These are phyloP conservation scores for Sinelater perroti DNA, from an alignment of 2,888 invertebrate species.

Conservation along the genomic window DNA sequence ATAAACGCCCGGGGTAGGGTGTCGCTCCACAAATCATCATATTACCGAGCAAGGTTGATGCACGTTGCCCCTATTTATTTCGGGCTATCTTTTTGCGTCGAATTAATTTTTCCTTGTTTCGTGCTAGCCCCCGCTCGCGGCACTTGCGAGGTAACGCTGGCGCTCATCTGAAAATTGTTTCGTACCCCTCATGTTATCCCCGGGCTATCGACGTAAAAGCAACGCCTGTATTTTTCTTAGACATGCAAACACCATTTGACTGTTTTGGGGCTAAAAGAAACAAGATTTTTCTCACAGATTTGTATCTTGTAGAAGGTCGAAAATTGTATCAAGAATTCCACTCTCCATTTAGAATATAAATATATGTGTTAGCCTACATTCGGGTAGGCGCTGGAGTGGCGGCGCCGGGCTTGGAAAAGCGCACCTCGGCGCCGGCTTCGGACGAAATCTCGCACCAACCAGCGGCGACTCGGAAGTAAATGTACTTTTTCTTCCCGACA, in stretches of 20 bases:
- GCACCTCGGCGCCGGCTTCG: conserved; percentile 41
- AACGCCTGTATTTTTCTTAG: conserved; percentile 27
- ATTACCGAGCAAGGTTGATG: conserved; percentile 30
- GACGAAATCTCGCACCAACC: conserved; percentile 37
- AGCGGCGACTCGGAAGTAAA: conserved; percentile 41
- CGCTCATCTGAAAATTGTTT: conserved; percentile 7
- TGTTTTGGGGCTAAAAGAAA: conserved; percentile 40
- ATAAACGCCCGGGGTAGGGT: conserved; percentile 42
- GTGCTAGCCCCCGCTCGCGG: too few species aligned
- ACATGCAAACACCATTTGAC: conserved; percentile 33
- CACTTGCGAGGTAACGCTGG: not conserved
- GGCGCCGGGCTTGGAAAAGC: conserved; percentile 43
- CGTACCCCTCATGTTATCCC: conserved; percentile 10
- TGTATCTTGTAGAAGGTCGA: conserved; percentile 47
- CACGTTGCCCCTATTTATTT: conserved; percentile 31
- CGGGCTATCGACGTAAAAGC: conserved; percentile 27
- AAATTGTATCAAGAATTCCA: conserved; percentile 48
- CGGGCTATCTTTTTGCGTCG: too few species aligned
- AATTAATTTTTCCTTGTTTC: too few species aligned
- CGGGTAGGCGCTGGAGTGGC: conserved; percentile 44
- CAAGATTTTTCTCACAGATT: conserved; percentile 45
- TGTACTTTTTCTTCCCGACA: conserved; percentile 40
- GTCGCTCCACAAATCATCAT: conserved; percentile 36
- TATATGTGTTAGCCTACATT: conserved; percentile 48
- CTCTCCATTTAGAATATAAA: conserved; percentile 48